These are phyloP conservation scores for Centruroides sculpturatus DNA, from an alignment of 1,140 invertebrate genomes.

Conservation along the genomic window DNA sequence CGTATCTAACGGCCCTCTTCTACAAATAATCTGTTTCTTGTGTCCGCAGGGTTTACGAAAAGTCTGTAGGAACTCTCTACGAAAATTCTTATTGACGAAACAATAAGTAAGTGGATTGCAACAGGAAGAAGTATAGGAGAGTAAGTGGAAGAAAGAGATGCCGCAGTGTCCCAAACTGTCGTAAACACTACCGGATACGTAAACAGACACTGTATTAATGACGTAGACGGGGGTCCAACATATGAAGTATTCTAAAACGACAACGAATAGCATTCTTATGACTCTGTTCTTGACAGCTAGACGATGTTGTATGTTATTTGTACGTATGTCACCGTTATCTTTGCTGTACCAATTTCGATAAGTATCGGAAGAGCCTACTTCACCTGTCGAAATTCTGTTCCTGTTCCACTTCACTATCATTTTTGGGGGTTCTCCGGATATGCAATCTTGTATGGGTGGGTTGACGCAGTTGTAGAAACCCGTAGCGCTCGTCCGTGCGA, in stretches of 20 bases:
- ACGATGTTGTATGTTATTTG: neutral
- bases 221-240: conserved; percentile 39
- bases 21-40: too few species aligned
- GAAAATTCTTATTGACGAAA: conserved; percentile 38
- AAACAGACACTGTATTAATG: conserved; percentile 30
- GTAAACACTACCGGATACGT: conserved; percentile 25
- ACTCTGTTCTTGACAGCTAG: conserved; percentile 29
- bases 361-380: too few species aligned
- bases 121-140: conserved; percentile 36
- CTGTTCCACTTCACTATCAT: neutral
- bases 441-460: neutral
- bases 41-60: conserved; percentile 9
- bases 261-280: conserved; percentile 37
- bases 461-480: neutral
- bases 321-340: neutral
- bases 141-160: conserved; percentile 32
- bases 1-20: too few species aligned
- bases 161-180: conserved; percentile 15
- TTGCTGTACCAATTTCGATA: too few species aligned
- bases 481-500: neutral
- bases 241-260: conserved; percentile 37
- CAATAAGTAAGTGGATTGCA: conserved; percentile 40
- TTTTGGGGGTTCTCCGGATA: neutral
- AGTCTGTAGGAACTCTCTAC: conserved; percentile 27
- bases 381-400: too few species aligned